Evolutionary conservation across 2,797 vertebrate species (phyloP), one percentile per base, ranked within the genome.

Genomic region (Potorous gilbertii): DNA sequence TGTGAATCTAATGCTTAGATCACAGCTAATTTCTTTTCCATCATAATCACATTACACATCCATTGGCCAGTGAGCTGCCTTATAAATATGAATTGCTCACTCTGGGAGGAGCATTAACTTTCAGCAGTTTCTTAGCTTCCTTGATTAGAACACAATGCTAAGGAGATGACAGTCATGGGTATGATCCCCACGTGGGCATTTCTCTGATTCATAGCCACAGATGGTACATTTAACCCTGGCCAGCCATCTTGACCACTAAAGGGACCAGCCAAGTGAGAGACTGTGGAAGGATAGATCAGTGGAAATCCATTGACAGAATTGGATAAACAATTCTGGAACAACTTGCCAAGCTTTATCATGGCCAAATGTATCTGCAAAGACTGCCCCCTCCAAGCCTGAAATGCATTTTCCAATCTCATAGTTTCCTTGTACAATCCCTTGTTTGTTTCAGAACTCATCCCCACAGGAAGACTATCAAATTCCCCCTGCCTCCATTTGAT

Each of bases 1-100:
- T 87, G 74, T 24, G 9, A 81, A 46, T 40, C 5, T 46, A 81
- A 87, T 24, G 21, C 24, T 46, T 81, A 81, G 74, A 24, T 46
- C 74, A 81, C 18, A 81, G 74, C 6, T 87, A 87, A 27, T 87
- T 87, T 87, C 40, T 87, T 66, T 40, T 74, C 74, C 40, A 46
- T 81, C 40, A 46, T 81, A 81, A 27, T 81, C 40, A 46, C 18
- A 66, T 94, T 28, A 29, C 62, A 40, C 55, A 54, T 93, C 94
- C 92, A 55, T 28, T 59, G 87, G 95, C 89, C n/a, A 40, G 5
- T 93, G 94, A 90, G 91, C 92, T 96, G 95, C 81, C 92, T 96
- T 91, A 55, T 66, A 55, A n/a, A 34, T 87, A 92, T 95, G 66
- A 90, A 92, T 94, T 94, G 92, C 62, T 66, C 54, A 24, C 89